Conservation (phyloP, 1,140 invertebrate genomes). For the Drosophila simulans region DNA sequence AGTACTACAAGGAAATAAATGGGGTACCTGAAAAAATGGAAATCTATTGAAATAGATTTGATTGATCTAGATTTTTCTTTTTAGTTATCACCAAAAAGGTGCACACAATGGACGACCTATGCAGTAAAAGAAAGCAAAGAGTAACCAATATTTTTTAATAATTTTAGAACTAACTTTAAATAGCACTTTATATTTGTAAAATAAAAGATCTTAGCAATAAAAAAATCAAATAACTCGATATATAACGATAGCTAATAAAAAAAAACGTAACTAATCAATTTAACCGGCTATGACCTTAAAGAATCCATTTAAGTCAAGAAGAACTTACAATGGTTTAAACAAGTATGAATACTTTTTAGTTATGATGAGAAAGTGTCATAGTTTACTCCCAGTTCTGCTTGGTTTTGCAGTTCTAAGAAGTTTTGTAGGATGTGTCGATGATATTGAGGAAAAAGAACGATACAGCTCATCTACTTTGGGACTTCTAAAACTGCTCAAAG, state of each 20-base stretch:
- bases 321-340: not conserved
- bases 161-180: no score
- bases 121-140: no score
- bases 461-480: constrained; percentile 31
- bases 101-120: not conserved
- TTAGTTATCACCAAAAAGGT: constrained; percentile 49
- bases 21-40: constrained; percentile 86
- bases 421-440: not conserved
- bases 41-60: not conserved
- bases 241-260: no score
- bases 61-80: not conserved
- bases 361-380: not conserved
- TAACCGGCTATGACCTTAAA: not conserved
- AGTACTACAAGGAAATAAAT: constrained; percentile 96
- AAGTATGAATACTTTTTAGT: not conserved
- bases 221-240: no score
- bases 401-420: not conserved
- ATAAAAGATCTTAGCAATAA: not conserved
- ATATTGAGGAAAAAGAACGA: not conserved
- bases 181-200: not conserved
- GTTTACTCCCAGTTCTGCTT: not conserved
- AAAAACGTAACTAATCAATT: not conserved
- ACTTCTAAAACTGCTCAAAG: constrained; percentile 16
- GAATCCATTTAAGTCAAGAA: not conserved
- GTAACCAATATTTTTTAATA: not conserved